These are phyloP conservation scores for Trichosurus vulpecula DNA, from an alignment of 2,797 vertebrate genomes.

Conservation along the genomic window DNA sequence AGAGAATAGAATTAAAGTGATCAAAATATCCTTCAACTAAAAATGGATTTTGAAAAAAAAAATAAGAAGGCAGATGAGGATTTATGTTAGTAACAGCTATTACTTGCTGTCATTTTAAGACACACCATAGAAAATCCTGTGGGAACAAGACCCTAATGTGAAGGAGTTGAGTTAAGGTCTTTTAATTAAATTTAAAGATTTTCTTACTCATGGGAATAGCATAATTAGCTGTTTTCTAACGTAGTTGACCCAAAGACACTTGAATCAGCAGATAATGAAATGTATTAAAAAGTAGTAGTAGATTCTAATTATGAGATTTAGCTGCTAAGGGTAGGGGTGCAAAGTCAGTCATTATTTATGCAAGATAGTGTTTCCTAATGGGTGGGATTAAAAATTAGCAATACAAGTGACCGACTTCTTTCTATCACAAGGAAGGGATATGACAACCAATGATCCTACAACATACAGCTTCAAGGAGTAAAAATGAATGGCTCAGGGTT, in stretches of 20 bases:
- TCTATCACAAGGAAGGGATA: neutral
- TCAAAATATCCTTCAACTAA: constrained; percentile 68
- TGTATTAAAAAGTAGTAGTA: constrained; percentile 73
- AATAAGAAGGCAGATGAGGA: constrained; percentile 30
- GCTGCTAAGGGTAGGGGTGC: constrained; percentile 47
- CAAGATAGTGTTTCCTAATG: constrained; percentile 68
- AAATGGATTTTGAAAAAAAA: constrained; percentile 67
- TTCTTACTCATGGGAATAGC: constrained; percentile 78
- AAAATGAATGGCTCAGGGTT: constrained; percentile 26
- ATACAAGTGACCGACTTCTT: constrained; percentile 58
- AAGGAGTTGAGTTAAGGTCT: constrained; percentile 80
- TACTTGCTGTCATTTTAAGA: constrained; percentile 75
- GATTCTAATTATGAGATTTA: constrained; percentile 80
- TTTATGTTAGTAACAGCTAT: constrained; percentile 49
- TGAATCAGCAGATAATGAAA: constrained; percentile 79
- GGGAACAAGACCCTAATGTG: constrained; percentile 78
- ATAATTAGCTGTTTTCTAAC: constrained; percentile 85
- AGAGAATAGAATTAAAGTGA: constrained; percentile 62
- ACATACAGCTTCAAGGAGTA: constrained; percentile 30
- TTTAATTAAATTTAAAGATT: constrained; percentile 87
- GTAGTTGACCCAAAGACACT: constrained; percentile 82
- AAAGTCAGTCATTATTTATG: constrained; percentile 74
- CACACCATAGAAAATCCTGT: constrained; percentile 71
- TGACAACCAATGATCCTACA: neutral
- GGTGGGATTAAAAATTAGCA: constrained; percentile 27